These are phyloP conservation scores for Cephonodes hylas DNA, from an alignment of 2,888 invertebrate genomes.

Conservation along the genomic window DNA sequence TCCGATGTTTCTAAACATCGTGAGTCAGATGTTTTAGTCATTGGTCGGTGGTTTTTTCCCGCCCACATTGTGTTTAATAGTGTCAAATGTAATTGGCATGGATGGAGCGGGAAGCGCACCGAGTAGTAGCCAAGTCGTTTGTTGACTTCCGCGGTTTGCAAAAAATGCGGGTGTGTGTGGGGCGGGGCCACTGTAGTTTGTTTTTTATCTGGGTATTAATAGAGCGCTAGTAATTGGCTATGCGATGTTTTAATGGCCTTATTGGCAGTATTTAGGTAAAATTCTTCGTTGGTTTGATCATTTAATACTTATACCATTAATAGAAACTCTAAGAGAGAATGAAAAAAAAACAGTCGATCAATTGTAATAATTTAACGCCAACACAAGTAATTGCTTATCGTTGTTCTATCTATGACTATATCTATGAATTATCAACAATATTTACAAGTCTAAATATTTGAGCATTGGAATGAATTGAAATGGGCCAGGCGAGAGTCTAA, in stretches of 20 bases:
- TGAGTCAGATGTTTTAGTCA: constrained; percentile 13
- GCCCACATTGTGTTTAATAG: background rate
- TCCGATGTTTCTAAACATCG: constrained; percentile 13
- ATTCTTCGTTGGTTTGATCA: no score
- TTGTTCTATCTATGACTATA: no score
- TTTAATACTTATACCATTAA: no score
- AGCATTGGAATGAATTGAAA: background rate
- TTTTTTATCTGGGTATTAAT: background rate
- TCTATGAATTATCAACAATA: background rate
- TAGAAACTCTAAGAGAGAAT: no score
- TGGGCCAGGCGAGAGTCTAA: background rate
- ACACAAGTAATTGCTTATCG: no score
- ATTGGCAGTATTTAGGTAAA: no score
- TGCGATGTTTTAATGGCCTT: background rate
- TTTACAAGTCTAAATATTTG: background rate
- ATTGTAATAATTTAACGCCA: no score
- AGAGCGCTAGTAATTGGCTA: background rate
- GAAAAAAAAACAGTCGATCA: no score
- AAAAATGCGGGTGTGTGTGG: background rate
- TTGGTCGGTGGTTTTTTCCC: background rate
- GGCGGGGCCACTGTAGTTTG: background rate
- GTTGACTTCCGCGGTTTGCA: background rate
- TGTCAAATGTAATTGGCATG: background rate
- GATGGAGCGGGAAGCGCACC: background rate
- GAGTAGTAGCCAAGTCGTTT: background rate